Percentiles rank a stretch among this genome's conserved stretches.
Conservation (phyloP, 1,140 invertebrate genomes). For the Drosophila paulistorum region DNA sequence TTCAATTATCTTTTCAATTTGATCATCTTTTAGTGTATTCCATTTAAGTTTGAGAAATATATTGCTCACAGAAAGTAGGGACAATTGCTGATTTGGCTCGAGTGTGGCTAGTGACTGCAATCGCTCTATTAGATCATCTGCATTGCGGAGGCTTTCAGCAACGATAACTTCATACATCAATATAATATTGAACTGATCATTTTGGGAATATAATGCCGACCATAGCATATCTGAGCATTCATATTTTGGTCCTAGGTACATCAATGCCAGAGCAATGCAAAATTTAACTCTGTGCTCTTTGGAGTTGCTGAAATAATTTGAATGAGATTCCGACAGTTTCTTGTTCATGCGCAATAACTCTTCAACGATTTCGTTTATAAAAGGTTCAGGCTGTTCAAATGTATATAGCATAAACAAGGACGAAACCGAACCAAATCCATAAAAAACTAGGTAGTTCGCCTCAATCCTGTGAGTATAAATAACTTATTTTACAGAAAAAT, state of each 20-base stretch:
- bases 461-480: background rate
- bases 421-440: background rate
- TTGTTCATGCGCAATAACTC: constrained; percentile 50
- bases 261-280: constrained; percentile 82
- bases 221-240: constrained; percentile 74
- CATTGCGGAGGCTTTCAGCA: constrained; percentile 53
- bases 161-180: constrained; percentile 86
- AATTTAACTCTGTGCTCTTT: constrained; percentile 83
- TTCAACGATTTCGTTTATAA: background rate
- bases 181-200: constrained; percentile 87
- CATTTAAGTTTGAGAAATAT: background rate
- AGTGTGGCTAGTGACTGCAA: constrained; percentile 38
- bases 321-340: constrained; percentile 55
- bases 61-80: constrained; percentile 29
- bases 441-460: background rate
- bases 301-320: constrained; percentile 83
- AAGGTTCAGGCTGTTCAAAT: background rate
- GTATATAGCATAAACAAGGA: background rate
- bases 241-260: constrained; percentile 39
- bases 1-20: background rate
- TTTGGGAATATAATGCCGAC: constrained; percentile 84
- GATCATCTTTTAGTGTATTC: background rate
- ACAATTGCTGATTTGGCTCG: constrained; percentile 64
- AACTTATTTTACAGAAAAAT: too few species aligned
- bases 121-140: constrained; percentile 35